A percentile compares a stretch with the other conserved stretches of the same genome.
phyloP scores from a whole-genome alignment of 2,888 invertebrate genomes.

The Pristionchus arcanus region DNA sequence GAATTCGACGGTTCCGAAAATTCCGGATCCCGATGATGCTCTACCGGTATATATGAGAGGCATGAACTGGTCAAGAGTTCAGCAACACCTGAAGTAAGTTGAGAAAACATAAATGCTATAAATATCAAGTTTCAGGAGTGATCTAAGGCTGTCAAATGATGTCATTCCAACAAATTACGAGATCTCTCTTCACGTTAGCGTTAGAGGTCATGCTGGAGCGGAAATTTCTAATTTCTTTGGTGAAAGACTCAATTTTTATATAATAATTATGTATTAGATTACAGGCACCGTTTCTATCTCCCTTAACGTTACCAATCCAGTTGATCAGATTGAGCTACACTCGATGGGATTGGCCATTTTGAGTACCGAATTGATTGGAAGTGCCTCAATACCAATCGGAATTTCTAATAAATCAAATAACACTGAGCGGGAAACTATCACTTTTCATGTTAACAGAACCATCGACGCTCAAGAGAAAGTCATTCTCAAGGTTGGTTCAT shows the following conservation, averaged over 20 bases:
- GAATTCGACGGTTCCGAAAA: too few species aligned
- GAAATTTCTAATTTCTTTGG: background rate
- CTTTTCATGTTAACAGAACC: background rate
- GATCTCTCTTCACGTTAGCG: too few species aligned
- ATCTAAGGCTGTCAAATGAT: too few species aligned
- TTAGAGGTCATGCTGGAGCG: too few species aligned
- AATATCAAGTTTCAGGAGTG: too few species aligned
- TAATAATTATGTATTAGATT: too few species aligned
- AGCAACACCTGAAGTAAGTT: too few species aligned
- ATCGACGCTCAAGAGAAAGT: background rate
- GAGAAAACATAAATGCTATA: too few species aligned
- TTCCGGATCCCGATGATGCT: too few species aligned
- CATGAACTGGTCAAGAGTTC: too few species aligned
- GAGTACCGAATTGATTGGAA: background rate
- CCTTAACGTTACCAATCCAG: background rate
- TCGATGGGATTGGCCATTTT: background rate
- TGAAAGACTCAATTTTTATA: background rate
- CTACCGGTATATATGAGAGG: too few species aligned
- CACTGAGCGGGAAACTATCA: background rate
- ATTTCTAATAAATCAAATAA: background rate
- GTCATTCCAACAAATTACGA: too few species aligned
- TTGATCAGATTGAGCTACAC: background rate
- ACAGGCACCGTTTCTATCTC: background rate
- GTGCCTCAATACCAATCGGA: background rate
- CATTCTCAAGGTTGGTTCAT: background rate